Base-by-base conservation (phyloP, 2,888 invertebrate species). In the Tetramorium bicarinatum region DNA sequence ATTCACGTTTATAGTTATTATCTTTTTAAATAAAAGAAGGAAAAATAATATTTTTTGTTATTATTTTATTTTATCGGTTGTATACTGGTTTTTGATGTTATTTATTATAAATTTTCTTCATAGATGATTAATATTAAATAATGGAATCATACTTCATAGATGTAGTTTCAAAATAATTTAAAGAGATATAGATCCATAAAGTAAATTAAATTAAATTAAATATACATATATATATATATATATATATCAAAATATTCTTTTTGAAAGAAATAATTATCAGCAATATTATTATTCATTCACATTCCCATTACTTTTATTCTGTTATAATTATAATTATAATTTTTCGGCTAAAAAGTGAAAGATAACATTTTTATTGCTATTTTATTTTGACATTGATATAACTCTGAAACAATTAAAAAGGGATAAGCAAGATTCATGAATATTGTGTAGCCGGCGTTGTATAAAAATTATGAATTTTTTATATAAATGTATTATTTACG, bases 41-140 rank as follows among this genome's bases (percentile, higher is more conserved):
- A 18, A 7, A 49, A 21, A 64, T 64, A 41, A 64, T 64, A 64
- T 21, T 64, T 41, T 21, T 41, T 21, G 13, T 59, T 59, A 34
- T n/a, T 52, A 38, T 52, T 71, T 71, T 54, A 49, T 54, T 49
- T n/a, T 67, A 49, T 38, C n/a, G 1, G n/a, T n/a, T n/a, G n/a
- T n/a, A 38, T 3, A 8, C 8, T 69, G 29, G 41, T 72, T 15
- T 56, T 41, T 41, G 9, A 69, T 52, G n/a, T 69, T 38, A 66
- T 25, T 13, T 25, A 38, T 54, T 9, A 21, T 25, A 3, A 25
- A 21, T 52, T 21, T 52, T 34, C 7, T 41, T 11, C 2, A 13
- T 59, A n/a, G 7, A 44, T 44, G 2, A 44, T 74, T 47, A 15
- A 47, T 15, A 47, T 47, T 41, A 41, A 47, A 18, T 41, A 9